Conservation (phyloP, 1,140 invertebrate species). For the Bombus balteatus region DNA sequence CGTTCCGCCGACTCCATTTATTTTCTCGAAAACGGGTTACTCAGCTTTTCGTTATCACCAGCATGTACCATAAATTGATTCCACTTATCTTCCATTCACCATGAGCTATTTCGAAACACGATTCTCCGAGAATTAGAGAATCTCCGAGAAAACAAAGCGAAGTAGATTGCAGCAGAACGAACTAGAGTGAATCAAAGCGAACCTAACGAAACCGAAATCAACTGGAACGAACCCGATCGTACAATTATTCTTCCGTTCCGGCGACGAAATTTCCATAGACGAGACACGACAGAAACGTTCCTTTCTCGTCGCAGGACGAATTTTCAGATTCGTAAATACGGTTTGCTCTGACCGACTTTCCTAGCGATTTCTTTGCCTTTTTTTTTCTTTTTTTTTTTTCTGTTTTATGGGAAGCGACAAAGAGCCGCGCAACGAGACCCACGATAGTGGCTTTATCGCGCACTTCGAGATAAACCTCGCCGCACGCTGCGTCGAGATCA, state of each 20-base stretch:
- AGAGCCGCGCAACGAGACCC: conserved; percentile 16
- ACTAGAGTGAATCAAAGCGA: not conserved
- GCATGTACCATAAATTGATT: not conserved
- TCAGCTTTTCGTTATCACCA: not conserved
- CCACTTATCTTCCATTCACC: not conserved
- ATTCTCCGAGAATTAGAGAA: not conserved
- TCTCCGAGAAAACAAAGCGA: not conserved
- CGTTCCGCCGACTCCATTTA: not conserved
- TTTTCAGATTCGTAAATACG: too few relatives aligned
- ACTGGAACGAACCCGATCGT: not conserved
- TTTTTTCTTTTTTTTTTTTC: not conserved
- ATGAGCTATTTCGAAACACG: not conserved
- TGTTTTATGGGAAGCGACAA: conserved; percentile 6
- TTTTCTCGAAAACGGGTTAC: conserved; percentile 29
- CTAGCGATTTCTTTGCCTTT: not conserved
- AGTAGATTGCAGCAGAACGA: not conserved
- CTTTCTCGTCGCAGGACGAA: too few relatives aligned
- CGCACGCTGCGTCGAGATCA: conserved; percentile 20
- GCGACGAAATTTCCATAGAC: not conserved
- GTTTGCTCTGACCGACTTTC: not conserved
- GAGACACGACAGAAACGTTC: too few relatives aligned
- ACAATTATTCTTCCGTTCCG: not conserved
- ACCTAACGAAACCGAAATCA: not conserved
- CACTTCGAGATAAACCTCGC: conserved; percentile 63
- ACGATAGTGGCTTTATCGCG: conserved; percentile 69